A percentile compares a stretch with the other conserved stretches of the same genome.
Evolutionary conservation across 2,888 invertebrate species (phyloP).

Genomic region (Chironomus riparius): DNA sequence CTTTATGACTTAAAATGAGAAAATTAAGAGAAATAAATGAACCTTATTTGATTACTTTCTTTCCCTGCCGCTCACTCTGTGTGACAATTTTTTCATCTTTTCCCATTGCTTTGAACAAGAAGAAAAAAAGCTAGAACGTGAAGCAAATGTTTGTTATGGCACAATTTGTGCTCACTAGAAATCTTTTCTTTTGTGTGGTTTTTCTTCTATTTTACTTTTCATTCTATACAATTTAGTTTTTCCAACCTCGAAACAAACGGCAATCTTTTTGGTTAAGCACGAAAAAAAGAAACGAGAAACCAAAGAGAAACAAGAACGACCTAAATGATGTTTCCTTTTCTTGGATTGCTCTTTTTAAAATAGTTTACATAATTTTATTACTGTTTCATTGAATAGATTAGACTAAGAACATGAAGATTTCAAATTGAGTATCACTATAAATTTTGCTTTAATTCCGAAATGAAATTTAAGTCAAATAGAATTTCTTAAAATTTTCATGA

Average conservation of each 20-base stretch:
- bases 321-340: too few relatives aligned
- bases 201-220: too few relatives aligned
- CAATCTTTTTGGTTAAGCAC: not conserved
- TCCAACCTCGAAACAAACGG: not conserved
- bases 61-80: not conserved
- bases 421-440: too few relatives aligned
- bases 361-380: not conserved
- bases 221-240: too few relatives aligned
- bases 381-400: too few relatives aligned
- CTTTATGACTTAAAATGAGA: not conserved
- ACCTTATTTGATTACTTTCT: constrained; percentile 1
- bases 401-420: too few relatives aligned
- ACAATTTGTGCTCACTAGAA: not conserved
- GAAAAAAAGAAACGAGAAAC: not conserved
- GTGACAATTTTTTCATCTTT: not conserved
- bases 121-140: not conserved
- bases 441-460: too few relatives aligned
- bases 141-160: constrained; percentile 4
- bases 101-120: not conserved
- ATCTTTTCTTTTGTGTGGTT: too few relatives aligned
- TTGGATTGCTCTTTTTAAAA: not conserved
- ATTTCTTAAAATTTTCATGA: too few relatives aligned
- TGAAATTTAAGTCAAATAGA: too few relatives aligned
- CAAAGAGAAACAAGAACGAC: not conserved
- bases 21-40: not conserved